Evolutionary conservation across 37 sponge, comb jelly and placozoan genomes (phyloP).

Genomic region (Agelas oroides): DNA sequence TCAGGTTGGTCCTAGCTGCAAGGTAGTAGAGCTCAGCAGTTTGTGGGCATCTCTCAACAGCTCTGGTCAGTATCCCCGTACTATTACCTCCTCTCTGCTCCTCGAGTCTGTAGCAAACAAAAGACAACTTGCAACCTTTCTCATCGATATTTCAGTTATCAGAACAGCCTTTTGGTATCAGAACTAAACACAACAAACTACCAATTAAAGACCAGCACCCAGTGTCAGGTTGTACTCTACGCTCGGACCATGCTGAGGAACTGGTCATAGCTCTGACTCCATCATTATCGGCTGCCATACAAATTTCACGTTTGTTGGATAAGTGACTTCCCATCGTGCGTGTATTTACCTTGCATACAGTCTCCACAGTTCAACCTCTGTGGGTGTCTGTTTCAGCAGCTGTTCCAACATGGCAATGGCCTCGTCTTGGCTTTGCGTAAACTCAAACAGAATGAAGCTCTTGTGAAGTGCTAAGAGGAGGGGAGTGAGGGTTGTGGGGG

Average conservation of each 20-base stretch:
- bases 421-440: background rate
- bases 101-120: background rate
- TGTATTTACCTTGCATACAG: background rate
- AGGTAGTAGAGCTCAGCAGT: slow-evolving; percentile 24
- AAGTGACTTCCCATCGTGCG: no score
- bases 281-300: no score
- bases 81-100: background rate
- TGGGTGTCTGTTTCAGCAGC: background rate
- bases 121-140: background rate
- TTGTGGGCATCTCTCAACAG: background rate
- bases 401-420: slow-evolving; percentile 8
- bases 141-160: no score
- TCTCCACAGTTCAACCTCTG: background rate
- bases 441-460: slow-evolving; percentile 29
- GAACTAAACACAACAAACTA: no score
- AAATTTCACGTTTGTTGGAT: background rate
- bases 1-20: slow-evolving; percentile 1
- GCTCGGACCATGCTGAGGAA: no score
- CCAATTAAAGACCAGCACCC: no score
- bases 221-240: no score
- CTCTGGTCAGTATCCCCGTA: background rate
- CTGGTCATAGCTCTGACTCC: no score
- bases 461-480: background rate
- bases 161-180: no score
- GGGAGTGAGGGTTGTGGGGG: no score